Base-by-base conservation (phyloP, 1,140 invertebrate genomes). In the Trichogramma pretiosum region DNA sequence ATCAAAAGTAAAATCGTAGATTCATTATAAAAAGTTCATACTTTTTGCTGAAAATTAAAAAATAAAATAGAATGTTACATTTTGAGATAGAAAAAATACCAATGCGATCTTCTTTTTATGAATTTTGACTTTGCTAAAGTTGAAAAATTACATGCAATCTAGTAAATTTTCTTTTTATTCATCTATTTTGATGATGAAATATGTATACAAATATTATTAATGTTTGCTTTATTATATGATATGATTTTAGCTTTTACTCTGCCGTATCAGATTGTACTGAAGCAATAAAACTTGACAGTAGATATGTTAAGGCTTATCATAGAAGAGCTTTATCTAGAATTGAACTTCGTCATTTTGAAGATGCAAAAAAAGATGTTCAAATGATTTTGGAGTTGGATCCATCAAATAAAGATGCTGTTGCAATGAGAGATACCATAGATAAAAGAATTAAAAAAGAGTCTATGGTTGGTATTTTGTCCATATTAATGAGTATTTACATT, bases 301-400 rank as follows among this genome's bases (percentile, higher is more conserved):
- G 72, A 0, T 92, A 90, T 62, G 79, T 86, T 0, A 93, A 92
- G 68, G 86, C 87, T 3, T 82, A 84, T 58, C 79, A 85, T 52
- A 73, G 89, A 36, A 67, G 88, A 55, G 87, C 82, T 3, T 73
- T 75, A 14, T 84, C 85, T 1, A 72, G 84, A 54, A 77, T 81
- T 43, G 72, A 68, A 40, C 61, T 86, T 19, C 73, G 77, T 49
- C 77, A 80, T 56, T 71, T 75, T 16, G 56, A 75, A 13, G 73
- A 81, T 16, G 88, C 89, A 0, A 75, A 77, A 53, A 53, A 70
- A 28, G 88, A 90, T 61, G 74, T 86, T 43, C 61, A 73, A 41
- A 75, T 75, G 56, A 73, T 87, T 0, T 60, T 90, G 17, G 67
- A 75, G 60, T 57, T 89, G 18, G 85, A 90, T 60, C 84, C 87